Evolutionary conservation across 2,797 vertebrate genomes (phyloP).

Genomic region (Poeciliopsis presidionis): DNA sequence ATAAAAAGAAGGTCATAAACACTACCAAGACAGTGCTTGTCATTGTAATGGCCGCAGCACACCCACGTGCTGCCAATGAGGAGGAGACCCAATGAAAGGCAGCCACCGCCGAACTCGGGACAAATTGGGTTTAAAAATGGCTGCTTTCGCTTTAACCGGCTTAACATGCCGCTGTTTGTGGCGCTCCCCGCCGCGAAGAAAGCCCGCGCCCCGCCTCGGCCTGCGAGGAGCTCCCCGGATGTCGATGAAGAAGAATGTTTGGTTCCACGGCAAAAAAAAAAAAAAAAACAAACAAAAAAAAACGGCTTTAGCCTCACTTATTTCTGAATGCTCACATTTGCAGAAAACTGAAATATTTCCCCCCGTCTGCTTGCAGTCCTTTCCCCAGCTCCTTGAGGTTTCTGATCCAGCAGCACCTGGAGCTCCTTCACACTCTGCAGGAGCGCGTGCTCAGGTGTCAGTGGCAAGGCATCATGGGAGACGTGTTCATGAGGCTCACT

Average conservation of each 20-base stretch:
- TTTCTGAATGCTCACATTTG: not conserved
- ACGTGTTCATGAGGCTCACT: conserved; percentile 94
- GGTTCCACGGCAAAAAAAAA: not conserved
- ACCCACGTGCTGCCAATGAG: conserved; percentile 62
- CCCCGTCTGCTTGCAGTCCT: conserved; percentile 74
- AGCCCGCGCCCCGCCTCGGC: not conserved
- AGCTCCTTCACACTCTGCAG: conserved; percentile 93
- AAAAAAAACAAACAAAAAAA: not conserved
- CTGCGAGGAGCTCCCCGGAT: not conserved
- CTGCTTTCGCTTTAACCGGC: conserved; percentile 34
- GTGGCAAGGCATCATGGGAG: conserved; percentile 95
- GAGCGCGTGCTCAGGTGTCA: conserved; percentile 93
- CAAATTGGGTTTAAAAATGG: conserved; percentile 10
- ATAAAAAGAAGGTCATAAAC: conserved; percentile 51
- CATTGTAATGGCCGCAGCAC: conserved; percentile 58
- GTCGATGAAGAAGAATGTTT: not conserved
- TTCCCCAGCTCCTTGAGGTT: conserved; percentile 94
- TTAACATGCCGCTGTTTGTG: conserved; percentile 16
- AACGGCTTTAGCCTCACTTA: not conserved
- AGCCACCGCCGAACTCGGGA: conserved; percentile 7
- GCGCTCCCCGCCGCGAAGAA: not conserved
- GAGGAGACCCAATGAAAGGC: not conserved
- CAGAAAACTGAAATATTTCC: not conserved
- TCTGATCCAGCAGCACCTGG: conserved; percentile 95
- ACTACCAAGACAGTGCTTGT: conserved; percentile 26